These are phyloP conservation scores for Galaxias olidus DNA, from an alignment of 2,797 vertebrate genomes.

Conservation along the genomic window DNA sequence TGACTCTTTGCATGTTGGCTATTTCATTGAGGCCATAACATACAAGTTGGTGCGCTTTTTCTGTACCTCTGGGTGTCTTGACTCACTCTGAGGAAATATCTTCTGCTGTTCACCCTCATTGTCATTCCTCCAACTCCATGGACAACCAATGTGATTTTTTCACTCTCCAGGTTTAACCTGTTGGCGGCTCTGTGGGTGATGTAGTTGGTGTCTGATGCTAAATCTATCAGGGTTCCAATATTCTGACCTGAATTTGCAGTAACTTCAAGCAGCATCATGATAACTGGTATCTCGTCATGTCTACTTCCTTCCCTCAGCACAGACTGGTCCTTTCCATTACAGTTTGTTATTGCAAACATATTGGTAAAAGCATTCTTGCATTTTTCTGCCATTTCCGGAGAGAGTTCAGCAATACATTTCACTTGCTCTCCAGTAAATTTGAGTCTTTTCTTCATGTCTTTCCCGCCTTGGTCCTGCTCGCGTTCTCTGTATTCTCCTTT, in stretches of 20 bases:
- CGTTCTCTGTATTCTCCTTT: background rate
- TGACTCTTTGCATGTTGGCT: background rate
- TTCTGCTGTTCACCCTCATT: background rate
- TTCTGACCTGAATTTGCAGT: constrained; percentile 13
- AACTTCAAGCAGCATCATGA: constrained; percentile 19
- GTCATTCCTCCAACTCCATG: constrained; percentile 13
- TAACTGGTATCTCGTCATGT: background rate
- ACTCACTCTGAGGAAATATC: constrained; percentile 1
- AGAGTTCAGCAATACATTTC: background rate
- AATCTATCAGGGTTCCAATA: constrained; percentile 9
- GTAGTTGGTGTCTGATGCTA: constrained; percentile 24
- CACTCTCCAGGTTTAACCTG: constrained; percentile 6
- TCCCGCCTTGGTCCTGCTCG: background rate
- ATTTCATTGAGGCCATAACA: constrained; percentile 19
- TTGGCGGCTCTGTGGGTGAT: constrained; percentile 17
- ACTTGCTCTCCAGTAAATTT: constrained; percentile 9
- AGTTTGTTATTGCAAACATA: background rate
- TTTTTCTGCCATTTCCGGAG: constrained; percentile 2
- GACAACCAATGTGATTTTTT: constrained; percentile 1
- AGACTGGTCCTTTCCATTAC: background rate
- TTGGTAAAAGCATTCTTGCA: constrained; percentile 17
- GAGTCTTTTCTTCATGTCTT: background rate
- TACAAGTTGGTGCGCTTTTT: background rate
- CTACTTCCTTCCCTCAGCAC: background rate
- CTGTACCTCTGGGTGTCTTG: constrained; percentile 1